Evolutionary conservation across 2,888 invertebrate genomes (phyloP), one percentile per base, ranked within the genome.

Genomic region (Xylota segnis): DNA sequence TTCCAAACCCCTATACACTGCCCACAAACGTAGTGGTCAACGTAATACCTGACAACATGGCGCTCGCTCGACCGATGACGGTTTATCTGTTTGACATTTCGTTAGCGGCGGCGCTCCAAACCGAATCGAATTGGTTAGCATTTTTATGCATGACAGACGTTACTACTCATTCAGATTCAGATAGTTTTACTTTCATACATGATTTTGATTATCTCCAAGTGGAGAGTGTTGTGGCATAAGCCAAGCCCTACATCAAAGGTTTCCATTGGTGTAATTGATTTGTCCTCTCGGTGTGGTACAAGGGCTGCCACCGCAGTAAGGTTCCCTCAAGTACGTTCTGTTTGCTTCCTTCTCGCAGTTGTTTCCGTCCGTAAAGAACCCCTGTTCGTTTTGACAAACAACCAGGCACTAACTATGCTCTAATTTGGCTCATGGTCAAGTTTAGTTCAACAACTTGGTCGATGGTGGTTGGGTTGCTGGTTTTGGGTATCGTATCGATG

Each of bases 371-470:
- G 10, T 32, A 16, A 56, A 70, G 45, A 63, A 45, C 23, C 40
- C 40, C 27, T 68, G 47, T 78, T 32, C 40, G 14, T 56, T 63
- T 27, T 47, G 70, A 40, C 56, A 50, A 72, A 58, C 37, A 56
- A 16, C 47, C 27, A 79, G 37, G n/a, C 56, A 71, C 58, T 58
- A 58, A 34, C 18, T 47, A 68, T 61, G 54, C 61, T 78, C 78
- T 78, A 83, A 78, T 74, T 74, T 47, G 40, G 56, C 47, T 56
- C 83, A 84, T 75, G 79, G 83, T 70, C 83, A 74, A 63, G 74
- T 83, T 78, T 65, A 65, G 74, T 78, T 74, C 58, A 78, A 78
- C 58, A 58, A 54, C 43, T 63, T 56, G 58, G 14, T 16, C 16
- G 7, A 4, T 37, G 71, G 18, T 52, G 58, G 58, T 37, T 27